Conservation (phyloP, 30 jellyfish, hydroid and myxozoan genomes). For the Pelagia noctiluca region DNA sequence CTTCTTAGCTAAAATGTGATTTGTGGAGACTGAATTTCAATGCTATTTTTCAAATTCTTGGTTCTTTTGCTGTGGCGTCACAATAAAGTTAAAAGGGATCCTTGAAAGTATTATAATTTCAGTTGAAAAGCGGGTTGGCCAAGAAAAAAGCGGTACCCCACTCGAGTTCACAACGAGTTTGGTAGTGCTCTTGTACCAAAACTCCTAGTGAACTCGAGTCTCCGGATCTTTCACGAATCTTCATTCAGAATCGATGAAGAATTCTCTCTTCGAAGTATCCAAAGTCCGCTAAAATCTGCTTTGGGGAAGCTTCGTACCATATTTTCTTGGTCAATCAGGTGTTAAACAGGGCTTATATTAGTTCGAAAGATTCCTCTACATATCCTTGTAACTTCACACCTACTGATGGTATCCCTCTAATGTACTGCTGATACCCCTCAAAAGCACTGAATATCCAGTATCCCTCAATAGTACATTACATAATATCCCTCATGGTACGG, state of each 20-base stretch:
- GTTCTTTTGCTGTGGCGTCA: slow-evolving; percentile 14
- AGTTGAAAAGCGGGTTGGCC: slow-evolving; percentile 21
- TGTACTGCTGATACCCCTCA: too few relatives aligned
- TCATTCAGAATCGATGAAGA: slow-evolving; percentile 16
- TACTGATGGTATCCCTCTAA: too few relatives aligned
- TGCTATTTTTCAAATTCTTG: slow-evolving; percentile 10
- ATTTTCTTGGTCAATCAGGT: slow-evolving; percentile 21
- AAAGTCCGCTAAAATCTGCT: too few relatives aligned
- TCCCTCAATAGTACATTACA: too few relatives aligned
- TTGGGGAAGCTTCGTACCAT: slow-evolving; percentile 14
- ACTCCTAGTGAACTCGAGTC: too few relatives aligned
- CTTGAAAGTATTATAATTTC: slow-evolving; percentile 20
- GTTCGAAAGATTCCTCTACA: too few relatives aligned
- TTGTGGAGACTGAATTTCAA: slow-evolving; percentile 13
- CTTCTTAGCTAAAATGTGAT: not conserved
- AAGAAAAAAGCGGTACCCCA: slow-evolving; percentile 20
- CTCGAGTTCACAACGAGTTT: slow-evolving; percentile 28
- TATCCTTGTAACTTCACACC: slow-evolving; percentile 12
- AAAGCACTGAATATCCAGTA: too few relatives aligned
- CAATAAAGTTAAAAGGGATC: too few relatives aligned
- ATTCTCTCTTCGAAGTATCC: slow-evolving; percentile 9
- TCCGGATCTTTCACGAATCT: too few relatives aligned
- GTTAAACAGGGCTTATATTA: slow-evolving; percentile 7
- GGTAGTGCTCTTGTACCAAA: too few relatives aligned
- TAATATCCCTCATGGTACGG: too few relatives aligned